These are phyloP conservation scores for Pycnonotus jocosus DNA, from an alignment of 2,113 vertebrate genomes.

Conservation along the genomic window DNA sequence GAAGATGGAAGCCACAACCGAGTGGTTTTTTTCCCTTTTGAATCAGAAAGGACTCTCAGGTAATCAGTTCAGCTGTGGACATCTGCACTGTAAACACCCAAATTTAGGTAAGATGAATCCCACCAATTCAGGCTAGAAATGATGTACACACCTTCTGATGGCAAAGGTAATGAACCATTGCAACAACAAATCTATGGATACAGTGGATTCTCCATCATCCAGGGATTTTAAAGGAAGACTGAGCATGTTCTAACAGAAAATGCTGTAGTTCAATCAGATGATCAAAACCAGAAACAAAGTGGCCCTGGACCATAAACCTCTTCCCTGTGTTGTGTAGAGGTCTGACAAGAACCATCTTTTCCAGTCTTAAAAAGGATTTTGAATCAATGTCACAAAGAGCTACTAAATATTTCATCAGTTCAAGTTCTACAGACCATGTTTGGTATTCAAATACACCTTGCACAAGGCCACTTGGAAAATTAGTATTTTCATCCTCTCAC, in stretches of 20 bases:
- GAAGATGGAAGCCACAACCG: background rate
- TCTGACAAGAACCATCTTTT: background rate
- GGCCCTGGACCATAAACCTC: background rate
- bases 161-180: background rate
- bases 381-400: background rate
- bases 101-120: background rate
- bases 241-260: background rate
- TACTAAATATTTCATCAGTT: background rate
- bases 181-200: background rate
- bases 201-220: background rate
- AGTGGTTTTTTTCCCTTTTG: background rate
- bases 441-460: background rate
- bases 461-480: background rate
- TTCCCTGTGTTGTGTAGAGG: fast-evolving
- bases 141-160: background rate
- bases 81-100: background rate
- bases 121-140: background rate
- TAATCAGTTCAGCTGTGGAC: background rate
- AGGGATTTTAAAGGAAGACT: background rate
- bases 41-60: background rate
- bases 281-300: background rate
- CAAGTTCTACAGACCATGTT: background rate
- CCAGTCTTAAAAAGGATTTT: background rate
- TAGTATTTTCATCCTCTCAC: background rate
- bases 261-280: background rate